Evolutionary conservation across 2,888 invertebrate species (phyloP).

Genomic region (Bruchidius siliquastri): DNA sequence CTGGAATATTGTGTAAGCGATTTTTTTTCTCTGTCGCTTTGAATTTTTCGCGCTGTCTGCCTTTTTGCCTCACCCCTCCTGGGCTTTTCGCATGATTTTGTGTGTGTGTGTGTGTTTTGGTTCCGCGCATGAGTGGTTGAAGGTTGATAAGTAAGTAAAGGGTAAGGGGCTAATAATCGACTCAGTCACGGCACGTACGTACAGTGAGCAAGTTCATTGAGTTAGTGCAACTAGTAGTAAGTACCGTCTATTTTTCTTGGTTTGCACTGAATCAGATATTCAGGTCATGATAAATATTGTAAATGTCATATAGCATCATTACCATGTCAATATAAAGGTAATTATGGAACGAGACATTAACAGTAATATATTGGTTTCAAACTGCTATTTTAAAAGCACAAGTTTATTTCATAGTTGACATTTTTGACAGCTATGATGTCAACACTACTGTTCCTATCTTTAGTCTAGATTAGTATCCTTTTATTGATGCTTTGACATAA

Average conservation of each 20-base stretch:
- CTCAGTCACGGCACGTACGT: background rate
- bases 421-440: no score
- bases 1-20: conserved; percentile 41
- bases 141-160: conserved; percentile 3
- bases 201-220: background rate
- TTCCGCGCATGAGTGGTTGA: conserved; percentile 1
- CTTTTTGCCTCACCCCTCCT: background rate
- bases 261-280: no score
- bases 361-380: no score
- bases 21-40: conserved; percentile 6
- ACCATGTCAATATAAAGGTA: no score
- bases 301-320: no score
- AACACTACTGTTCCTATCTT: no score
- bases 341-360: no score
- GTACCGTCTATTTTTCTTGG: background rate
- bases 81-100: conserved; percentile 2
- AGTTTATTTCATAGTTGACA: no score
- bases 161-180: background rate
- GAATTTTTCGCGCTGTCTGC: background rate
- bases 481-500: no score
- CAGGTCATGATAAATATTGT: no score
- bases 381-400: no score
- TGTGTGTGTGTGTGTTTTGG: conserved; percentile 3
- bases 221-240: background rate
- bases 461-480: no score